Percentiles rank a stretch among this genome's conserved stretches.
Conservation (phyloP, 2,888 invertebrate species). For the Rhingia rostrata region DNA sequence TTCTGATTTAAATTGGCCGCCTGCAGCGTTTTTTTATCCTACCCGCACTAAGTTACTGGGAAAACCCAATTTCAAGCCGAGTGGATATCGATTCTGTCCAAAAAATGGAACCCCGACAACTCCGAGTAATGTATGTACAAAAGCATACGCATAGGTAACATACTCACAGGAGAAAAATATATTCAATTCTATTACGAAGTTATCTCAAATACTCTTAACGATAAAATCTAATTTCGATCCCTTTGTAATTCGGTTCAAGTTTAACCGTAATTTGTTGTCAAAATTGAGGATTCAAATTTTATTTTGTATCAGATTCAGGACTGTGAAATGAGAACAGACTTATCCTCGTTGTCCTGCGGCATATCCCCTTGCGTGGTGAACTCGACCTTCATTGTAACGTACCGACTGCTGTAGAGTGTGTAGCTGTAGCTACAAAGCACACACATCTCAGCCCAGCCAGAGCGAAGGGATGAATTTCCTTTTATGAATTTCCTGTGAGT, state of each 20-base stretch:
- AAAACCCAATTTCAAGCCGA: slow-evolving; percentile 42
- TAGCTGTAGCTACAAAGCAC: slow-evolving; percentile 24
- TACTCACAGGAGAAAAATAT: slow-evolving; percentile 38
- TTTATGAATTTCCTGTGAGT: slow-evolving; percentile 34
- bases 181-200: slow-evolving; percentile 71
- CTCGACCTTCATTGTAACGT: slow-evolving; percentile 62
- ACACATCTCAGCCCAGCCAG: slow-evolving; percentile 30
- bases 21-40: slow-evolving; percentile 53
- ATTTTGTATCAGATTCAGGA: slow-evolving; percentile 36
- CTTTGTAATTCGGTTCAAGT: slow-evolving; percentile 78
- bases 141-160: slow-evolving; percentile 58
- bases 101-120: slow-evolving; percentile 1
- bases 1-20: slow-evolving; percentile 67
- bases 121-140: slow-evolving; percentile 58
- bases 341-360: slow-evolving; percentile 63
- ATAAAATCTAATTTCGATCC: slow-evolving; percentile 81
- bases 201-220: slow-evolving; percentile 78
- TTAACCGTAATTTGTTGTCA: slow-evolving; percentile 76
- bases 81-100: slow-evolving; percentile 59
- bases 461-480: slow-evolving; percentile 47
- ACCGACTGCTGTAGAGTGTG: slow-evolving; percentile 23
- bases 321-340: slow-evolving; percentile 67
- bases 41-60: slow-evolving; percentile 40
- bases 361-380: slow-evolving; percentile 44
- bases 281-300: slow-evolving; percentile 75